Conservation (phyloP, 2,888 invertebrate genomes). For the Dromius quadrimaculatus region DNA sequence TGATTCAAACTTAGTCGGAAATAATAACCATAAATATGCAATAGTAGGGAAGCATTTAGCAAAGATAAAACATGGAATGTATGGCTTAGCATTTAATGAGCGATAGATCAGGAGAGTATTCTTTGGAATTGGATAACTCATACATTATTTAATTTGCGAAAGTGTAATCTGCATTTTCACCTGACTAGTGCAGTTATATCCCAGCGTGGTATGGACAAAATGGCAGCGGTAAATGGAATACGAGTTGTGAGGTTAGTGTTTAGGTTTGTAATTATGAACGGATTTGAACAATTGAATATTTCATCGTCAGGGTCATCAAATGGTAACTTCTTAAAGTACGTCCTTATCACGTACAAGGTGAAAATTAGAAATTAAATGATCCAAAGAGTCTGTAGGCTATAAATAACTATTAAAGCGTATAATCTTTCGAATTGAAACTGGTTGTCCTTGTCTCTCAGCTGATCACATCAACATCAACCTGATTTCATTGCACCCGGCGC, state of each 20-base stretch:
- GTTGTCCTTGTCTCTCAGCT: slow-evolving; percentile 25
- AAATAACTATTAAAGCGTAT: no score
- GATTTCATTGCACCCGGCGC: slow-evolving; percentile 13
- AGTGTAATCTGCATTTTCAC: not conserved
- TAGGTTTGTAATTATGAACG: slow-evolving; percentile 12
- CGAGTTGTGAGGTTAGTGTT: no score
- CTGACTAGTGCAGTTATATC: not conserved
- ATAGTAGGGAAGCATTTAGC: slow-evolving; percentile 10
- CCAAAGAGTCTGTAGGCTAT: no score
- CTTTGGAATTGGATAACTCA: slow-evolving; percentile 23
- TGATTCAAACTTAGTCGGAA: slow-evolving; percentile 19
- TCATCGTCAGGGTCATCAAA: no score
- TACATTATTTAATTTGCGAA: slow-evolving; percentile 24
- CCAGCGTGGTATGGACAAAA: not conserved
- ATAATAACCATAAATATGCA: slow-evolving; percentile 34
- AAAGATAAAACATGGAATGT: slow-evolving; percentile 13
- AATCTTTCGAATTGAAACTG: no score
- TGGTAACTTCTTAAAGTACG: no score
- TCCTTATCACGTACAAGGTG: no score
- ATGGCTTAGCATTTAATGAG: not conserved
- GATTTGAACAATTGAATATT: no score
- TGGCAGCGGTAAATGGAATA: no score
- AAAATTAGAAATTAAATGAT: no score
- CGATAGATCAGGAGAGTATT: slow-evolving; percentile 9
- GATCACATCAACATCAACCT: slow-evolving; percentile 27